Base-by-base conservation (phyloP, 2,888 invertebrate genomes). In the Sinodicranocentrus sp. region DNA sequence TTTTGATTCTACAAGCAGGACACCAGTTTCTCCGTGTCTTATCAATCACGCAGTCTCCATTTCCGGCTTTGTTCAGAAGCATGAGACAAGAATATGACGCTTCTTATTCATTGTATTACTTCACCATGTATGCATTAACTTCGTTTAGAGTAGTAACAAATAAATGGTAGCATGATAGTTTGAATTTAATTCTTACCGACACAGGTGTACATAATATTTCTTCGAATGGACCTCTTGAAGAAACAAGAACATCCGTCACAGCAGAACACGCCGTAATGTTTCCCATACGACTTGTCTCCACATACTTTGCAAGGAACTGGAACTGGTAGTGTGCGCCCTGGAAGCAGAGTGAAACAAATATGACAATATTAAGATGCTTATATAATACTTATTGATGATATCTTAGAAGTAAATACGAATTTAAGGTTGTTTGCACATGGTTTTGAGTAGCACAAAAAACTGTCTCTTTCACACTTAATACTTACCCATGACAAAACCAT, bases 191-290 rank as follows among this genome's bases (percentile, higher is more conserved):
- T 48, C 92, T 91, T 91, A 95, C 95, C 94, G 87, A 96, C 96
- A 90, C 96, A 96, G 26, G 93, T 93, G 90, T 96, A 96, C 21
- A 93, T 90, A 68, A 94, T 94, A 57, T 93, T 93, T 85, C 94
- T 93, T 59, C 96, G 92, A 61, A 96, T 93, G 87, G 95, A 95
- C 88, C 96, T 92, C 90, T 97, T 97, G 91, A 97, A 97, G 91
- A 97, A 97, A 89, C 97, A 97, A 70, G 95, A 95, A 90, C 96
- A 97, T 0, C 96, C 96, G 89, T 97, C 96, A 90, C 96, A 97
- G 89, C 95, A 95, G 90, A 93, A 94, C 15, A 95, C 94, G 0
- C 96, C 96, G 89, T 96, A 96, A 90, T 96, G 96, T 90, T 95
- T 95, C 0, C 96, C 96, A 89, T 94, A 85, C n/a, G 82, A 82